A percentile compares a stretch with the other conserved stretches of the same genome.
Conservation (phyloP, 2,888 invertebrate species). For the Pachycephus smyrnensis region DNA sequence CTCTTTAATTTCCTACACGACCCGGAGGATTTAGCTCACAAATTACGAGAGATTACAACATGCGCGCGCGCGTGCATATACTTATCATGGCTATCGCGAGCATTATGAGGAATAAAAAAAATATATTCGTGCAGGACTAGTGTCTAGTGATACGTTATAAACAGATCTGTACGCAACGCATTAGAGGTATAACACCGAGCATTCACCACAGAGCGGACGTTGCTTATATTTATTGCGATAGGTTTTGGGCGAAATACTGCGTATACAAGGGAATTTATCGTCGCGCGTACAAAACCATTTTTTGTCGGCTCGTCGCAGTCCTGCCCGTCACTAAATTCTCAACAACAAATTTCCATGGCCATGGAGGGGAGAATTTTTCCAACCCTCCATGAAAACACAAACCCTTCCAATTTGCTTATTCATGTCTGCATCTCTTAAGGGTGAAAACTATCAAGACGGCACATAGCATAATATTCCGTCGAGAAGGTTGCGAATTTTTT, state of each 20-base stretch:
- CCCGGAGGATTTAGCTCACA: too few species aligned
- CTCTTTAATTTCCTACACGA: too few species aligned
- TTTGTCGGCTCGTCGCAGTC: background rate
- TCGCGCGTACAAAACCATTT: constrained; percentile 45
- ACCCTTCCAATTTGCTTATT: too few species aligned
- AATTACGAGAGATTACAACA: too few species aligned
- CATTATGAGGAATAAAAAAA: too few species aligned
- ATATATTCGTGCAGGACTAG: background rate
- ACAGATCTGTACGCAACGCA: constrained; percentile 63
- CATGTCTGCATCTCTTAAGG: too few species aligned
- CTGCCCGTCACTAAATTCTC: constrained; percentile 13
- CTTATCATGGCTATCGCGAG: too few species aligned
- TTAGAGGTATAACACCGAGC: constrained; percentile 53
- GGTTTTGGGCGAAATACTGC: constrained; percentile 59
- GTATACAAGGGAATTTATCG: constrained; percentile 57
- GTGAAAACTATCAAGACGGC: too few species aligned
- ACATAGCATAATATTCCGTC: too few species aligned
- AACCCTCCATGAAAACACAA: too few species aligned
- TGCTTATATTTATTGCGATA: constrained; percentile 64
- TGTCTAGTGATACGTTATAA: constrained; percentile 45
- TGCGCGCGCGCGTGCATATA: too few species aligned
- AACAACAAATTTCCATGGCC: background rate
- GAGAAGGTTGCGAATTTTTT: too few species aligned
- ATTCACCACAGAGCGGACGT: constrained; percentile 31
- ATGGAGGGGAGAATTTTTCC: background rate